These are phyloP conservation scores for Araneus ventricosus DNA, from an alignment of 1,140 invertebrate species.

Conservation along the genomic window DNA sequence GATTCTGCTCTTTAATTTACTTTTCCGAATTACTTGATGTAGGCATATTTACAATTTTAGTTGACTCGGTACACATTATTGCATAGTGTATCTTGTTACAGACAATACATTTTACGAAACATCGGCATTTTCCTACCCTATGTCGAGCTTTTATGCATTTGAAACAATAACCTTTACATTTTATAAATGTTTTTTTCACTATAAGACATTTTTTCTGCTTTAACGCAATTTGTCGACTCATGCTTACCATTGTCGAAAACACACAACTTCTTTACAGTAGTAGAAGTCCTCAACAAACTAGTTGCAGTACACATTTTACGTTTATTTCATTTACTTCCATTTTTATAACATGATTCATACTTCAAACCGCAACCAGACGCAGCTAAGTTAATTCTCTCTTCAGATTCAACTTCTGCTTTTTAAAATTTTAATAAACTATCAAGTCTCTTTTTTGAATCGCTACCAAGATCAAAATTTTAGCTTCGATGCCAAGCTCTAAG, in stretches of 20 bases:
- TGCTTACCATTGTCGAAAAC: background rate
- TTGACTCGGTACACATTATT: constrained; percentile 23
- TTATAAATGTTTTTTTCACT: too few species aligned
- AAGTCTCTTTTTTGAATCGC: background rate
- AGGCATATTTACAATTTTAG: background rate
- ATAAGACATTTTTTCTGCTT: background rate
- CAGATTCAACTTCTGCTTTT: constrained; percentile 16
- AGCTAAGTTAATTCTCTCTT: too few species aligned
- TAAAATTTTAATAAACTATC: constrained; percentile 23
- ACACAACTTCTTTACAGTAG: background rate
- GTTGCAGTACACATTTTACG: too few species aligned
- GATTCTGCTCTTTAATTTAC: background rate
- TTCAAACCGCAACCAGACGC: background rate
- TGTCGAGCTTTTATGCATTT: too few species aligned
- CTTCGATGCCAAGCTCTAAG: constrained; percentile 77
- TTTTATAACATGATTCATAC: background rate
- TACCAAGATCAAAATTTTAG: too few species aligned
- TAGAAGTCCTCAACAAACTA: background rate
- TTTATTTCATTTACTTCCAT: too few species aligned
- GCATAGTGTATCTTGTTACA: background rate
- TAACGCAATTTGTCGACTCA: background rate
- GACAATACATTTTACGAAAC: too few species aligned
- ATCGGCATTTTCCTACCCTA: too few species aligned
- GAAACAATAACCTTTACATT: too few species aligned
- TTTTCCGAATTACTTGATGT: background rate